These are phyloP conservation scores for Rutpela maculata DNA, from an alignment of 2,888 invertebrate species.

Conservation along the genomic window DNA sequence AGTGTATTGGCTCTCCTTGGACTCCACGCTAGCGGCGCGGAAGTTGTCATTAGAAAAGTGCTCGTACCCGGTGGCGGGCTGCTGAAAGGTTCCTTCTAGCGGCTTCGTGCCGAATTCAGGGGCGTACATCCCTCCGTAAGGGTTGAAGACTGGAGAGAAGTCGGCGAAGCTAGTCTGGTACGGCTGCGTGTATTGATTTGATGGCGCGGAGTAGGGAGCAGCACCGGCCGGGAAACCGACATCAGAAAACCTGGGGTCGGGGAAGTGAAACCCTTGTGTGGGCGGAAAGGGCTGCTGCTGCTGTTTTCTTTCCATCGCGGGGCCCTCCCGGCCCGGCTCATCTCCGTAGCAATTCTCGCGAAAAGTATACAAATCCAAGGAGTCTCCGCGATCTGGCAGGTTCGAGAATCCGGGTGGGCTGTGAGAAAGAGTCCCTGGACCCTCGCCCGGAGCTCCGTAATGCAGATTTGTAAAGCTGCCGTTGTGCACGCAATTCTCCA, in stretches of 20 bases:
- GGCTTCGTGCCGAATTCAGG: constrained; percentile 63
- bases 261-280: constrained; percentile 70
- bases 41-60: constrained; percentile 74
- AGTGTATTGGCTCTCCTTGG: constrained; percentile 80
- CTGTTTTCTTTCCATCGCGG: constrained; percentile 58
- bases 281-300: constrained; percentile 66
- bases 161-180: constrained; percentile 67
- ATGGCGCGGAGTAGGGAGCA: constrained; percentile 59
- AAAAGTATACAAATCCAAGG: constrained; percentile 78
- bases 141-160: constrained; percentile 73
- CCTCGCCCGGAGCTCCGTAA: constrained; percentile 77
- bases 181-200: constrained; percentile 69
- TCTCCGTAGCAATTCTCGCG: constrained; percentile 79
- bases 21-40: constrained; percentile 71
- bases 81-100: constrained; percentile 70
- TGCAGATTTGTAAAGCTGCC: constrained; percentile 83
- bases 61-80: constrained; percentile 74
- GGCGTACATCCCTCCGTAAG: constrained; percentile 72
- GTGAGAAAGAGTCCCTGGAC: constrained; percentile 65
- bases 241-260: constrained; percentile 69
- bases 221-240: constrained; percentile 66
- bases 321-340: constrained; percentile 69
- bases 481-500: constrained; percentile 80
- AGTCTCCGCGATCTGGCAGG: constrained; percentile 76
- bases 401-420: constrained; percentile 68